Evolutionary conservation across 2,888 invertebrate species (phyloP), one percentile per base, ranked within the genome.

Genomic region (Bedellia somnulentella): DNA sequence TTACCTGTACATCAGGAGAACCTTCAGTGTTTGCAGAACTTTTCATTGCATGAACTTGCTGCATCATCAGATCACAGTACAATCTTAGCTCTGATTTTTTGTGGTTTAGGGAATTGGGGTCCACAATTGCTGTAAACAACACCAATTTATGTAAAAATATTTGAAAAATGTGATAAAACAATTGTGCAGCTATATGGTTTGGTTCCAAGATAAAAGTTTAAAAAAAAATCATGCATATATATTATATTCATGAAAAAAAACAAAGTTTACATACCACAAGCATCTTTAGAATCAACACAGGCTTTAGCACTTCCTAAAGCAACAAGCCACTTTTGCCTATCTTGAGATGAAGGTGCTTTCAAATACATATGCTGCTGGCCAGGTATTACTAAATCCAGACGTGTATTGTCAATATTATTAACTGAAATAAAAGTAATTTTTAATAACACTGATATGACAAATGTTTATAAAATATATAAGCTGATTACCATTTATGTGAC

Each of bases 41-140:
- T 57, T 86, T 86, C 1, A 87, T 79, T 32, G 81, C 81, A 67
- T 89, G 88, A 2, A 88, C 87, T 66, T 89, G 89, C 56, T 90
- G 89, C 87, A 89, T 88, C 46, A 90, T 68, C 23, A 89, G 73
- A 59, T 90, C 89, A 71, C 89, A 89, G 57, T 89, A 89, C 16
- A 89, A 68, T 38, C 87, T 68, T 38, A 90, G 62, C 55, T 90
- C 89, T 5, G 87, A 86, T 50, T 87, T 86, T 55, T 89, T 89
- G 29, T 83, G 79, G 49, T 81, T 82, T 38, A 89, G 58, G 18
- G 81, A 76, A 45, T 80, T 81, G 9, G 79, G 75, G 42, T 79
- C 80, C 35, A 75, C 62, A 40, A 79, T 64, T 34, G 55, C 76
- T 64, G 55, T 45, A 57, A 63, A n/a, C n/a, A n/a, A n/a, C n/a